Evolutionary conservation across 2,888 invertebrate genomes (phyloP).

Genomic region (Hemistola chrysoprasaria): DNA sequence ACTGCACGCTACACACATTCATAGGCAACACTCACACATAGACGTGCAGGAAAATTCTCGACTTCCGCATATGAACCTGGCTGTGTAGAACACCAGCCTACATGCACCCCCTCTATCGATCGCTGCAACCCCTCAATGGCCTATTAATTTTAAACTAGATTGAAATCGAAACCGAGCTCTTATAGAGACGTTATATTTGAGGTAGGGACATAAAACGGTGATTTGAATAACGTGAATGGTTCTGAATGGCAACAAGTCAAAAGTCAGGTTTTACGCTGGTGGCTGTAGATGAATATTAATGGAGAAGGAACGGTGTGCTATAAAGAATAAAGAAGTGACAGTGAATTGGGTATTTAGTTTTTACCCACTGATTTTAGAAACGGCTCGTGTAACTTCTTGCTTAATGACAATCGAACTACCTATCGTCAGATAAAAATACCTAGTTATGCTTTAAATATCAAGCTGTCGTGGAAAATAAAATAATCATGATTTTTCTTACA

Average conservation of each 20-base stretch:
- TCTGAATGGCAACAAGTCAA: constrained; percentile 15
- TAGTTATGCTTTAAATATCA: too few relatives aligned
- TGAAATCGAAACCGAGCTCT: constrained; percentile 19
- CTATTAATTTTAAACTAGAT: constrained; percentile 31
- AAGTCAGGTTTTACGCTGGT: constrained; percentile 10
- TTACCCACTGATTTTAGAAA: not conserved
- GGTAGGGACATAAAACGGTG: constrained; percentile 8
- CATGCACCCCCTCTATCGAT: constrained; percentile 30
- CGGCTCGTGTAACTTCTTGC: too few relatives aligned
- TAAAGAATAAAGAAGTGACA: not conserved
- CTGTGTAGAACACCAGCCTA: constrained; percentile 21
- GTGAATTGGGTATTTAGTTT: constrained; percentile 3
- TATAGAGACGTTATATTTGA: constrained; percentile 12
- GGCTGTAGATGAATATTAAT: constrained; percentile 15
- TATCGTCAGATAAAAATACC: too few relatives aligned
- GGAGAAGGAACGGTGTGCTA: not conserved
- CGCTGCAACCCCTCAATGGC: constrained; percentile 28
- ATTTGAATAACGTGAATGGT: constrained; percentile 18
- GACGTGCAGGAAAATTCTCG: constrained; percentile 59
- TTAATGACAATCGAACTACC: too few relatives aligned
- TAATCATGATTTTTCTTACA: too few relatives aligned
- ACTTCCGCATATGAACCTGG: constrained; percentile 55
- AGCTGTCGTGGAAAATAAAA: too few relatives aligned
- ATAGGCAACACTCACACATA: constrained; percentile 38
- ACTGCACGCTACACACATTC: constrained; percentile 56